Conservation (phyloP, 2,888 invertebrate genomes). For the Harpalus rubripes region DNA sequence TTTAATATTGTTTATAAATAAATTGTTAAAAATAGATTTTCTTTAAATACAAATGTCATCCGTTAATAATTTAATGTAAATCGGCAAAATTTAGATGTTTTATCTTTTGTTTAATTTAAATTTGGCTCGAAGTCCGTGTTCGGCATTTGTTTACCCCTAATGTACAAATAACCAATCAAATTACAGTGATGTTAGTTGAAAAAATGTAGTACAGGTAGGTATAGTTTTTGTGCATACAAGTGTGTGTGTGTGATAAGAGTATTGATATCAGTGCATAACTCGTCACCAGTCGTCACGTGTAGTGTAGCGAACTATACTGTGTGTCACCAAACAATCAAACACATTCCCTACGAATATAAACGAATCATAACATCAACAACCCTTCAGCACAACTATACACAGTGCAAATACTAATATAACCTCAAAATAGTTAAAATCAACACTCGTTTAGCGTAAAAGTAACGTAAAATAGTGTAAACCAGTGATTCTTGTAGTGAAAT, state of each 20-base stretch:
- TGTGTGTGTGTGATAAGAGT: constrained; percentile 40
- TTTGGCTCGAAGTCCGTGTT: neutral
- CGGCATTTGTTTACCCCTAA: neutral
- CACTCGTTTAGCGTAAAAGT: neutral
- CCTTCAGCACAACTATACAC: neutral
- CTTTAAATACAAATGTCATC: constrained; percentile 1
- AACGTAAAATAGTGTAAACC: neutral
- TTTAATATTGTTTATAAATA: neutral
- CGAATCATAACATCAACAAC: neutral
- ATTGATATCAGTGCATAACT: constrained; percentile 2
- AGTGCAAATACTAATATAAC: neutral
- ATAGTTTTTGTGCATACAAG: constrained; percentile 2
- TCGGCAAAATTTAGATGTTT: neutral
- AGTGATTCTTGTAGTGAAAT: neutral
- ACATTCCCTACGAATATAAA: too few relatives aligned
- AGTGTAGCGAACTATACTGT: too few relatives aligned
- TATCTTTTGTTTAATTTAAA: constrained; percentile 8
- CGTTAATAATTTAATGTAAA: neutral
- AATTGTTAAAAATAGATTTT: neutral
- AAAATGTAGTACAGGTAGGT: neutral
- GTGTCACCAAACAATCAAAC: too few relatives aligned
- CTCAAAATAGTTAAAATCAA: neutral
- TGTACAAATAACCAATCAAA: constrained; percentile 9
- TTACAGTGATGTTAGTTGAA: neutral
- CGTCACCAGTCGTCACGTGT: neutral